Evolutionary conservation across 2,113 vertebrate species (phyloP), one percentile per base, ranked within the genome.

Genomic region (Phalacrocorax aristotelis): DNA sequence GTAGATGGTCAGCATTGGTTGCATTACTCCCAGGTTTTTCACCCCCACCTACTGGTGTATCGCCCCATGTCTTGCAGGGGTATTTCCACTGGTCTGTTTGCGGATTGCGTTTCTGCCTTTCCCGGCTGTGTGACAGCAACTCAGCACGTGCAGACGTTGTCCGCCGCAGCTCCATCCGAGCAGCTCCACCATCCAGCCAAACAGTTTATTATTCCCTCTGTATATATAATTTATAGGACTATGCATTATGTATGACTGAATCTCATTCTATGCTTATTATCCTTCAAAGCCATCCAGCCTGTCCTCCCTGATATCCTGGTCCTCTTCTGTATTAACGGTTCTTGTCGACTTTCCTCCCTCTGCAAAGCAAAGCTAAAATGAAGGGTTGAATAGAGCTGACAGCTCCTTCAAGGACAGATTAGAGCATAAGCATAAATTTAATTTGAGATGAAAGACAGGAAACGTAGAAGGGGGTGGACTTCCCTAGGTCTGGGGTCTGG

Each of bases 241-340:
- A 3, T 78, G 69, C 46, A 23, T 90, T 96, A 84, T 66, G 78
- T 82, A 36, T 62, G 85, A 25, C 60, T 21, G 46, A 70, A 54
- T 77, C 65, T 87, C 74, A 78, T 90, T 78, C 85, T 25, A 0
- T 32, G 42, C 83, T 71, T 78, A 23, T 84, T 90, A 66, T 46
- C 65, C 85, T 82, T 93, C 93, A 87, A 66, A 95, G 88, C 77
- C 72, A 10, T 57, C 68, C 81, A 87, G 81, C 82, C 78, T 71
- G 32, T 66, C 89, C 64, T 58, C 49, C 52, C 74, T 36, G 30
- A 7, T 70, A 49, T 55, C 81, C 34, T 6, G 3, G 25, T 68
- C 26, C 49, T 74, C 89, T 92, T 38, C 72, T 80, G 42, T 44
- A 18, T 69, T 22, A 83, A 27, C 40, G 52, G 26, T 10, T 79